phyloP scores from a whole-genome alignment of 2,888 invertebrate species.

The Eurytoma adleriae region DNA sequence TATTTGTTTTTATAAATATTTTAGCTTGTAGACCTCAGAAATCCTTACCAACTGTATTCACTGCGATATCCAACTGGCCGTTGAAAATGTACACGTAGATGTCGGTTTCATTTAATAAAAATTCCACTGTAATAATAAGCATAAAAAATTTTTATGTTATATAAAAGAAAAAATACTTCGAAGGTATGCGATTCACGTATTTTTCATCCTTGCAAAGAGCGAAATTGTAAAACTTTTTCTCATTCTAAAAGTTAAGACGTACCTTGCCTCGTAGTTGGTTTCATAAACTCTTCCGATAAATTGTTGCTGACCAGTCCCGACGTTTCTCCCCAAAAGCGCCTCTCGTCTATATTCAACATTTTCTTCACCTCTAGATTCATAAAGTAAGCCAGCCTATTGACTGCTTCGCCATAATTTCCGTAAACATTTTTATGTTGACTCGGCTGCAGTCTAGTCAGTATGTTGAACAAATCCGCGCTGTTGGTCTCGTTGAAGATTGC shows the following conservation, averaged over 20 bases:
- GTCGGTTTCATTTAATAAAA: slow-evolving; percentile 82
- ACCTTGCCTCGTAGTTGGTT: slow-evolving; percentile 8
- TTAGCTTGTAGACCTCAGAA: background rate
- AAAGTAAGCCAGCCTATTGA: background rate
- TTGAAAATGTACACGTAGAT: slow-evolving; percentile 84
- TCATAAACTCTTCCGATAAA: slow-evolving; percentile 4
- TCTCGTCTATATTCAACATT: background rate
- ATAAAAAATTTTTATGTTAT: too few species aligned
- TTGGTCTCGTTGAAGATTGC: background rate
- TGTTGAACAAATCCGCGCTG: background rate
- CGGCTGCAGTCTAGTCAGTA: background rate
- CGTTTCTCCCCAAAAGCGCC: background rate
- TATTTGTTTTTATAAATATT: background rate
- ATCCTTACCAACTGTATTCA: slow-evolving; percentile 83
- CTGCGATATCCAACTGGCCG: slow-evolving; percentile 91
- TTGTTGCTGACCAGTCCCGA: background rate
- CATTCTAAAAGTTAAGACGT: background rate
- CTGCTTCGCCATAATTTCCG: background rate
- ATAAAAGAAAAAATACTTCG: too few species aligned
- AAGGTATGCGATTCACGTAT: too few species aligned
- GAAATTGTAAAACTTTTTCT: too few species aligned
- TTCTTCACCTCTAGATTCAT: slow-evolving; percentile 12
- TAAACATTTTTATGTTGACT: background rate
- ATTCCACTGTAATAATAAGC: slow-evolving; percentile 78
- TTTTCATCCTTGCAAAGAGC: too few species aligned